Evolutionary conservation across 2,888 invertebrate species (phyloP).

Genomic region (Biston betularia): DNA sequence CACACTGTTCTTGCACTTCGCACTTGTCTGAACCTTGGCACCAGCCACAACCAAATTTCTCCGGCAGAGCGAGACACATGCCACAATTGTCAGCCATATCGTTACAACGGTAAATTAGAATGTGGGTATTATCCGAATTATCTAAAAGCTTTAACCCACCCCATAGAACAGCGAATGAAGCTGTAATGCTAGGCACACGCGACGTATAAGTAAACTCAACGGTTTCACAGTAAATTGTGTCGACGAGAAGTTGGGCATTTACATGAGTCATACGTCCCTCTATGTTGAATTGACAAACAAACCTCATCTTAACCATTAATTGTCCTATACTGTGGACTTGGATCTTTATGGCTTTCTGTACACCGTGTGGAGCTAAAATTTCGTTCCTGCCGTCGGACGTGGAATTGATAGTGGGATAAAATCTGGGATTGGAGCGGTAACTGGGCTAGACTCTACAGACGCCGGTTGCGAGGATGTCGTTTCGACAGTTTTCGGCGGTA

Average conservation of each 20-base stretch:
- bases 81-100: constrained; percentile 99
- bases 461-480: constrained; percentile 97
- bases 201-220: constrained; percentile 97
- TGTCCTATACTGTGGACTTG: constrained; percentile 98
- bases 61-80: constrained; percentile 95
- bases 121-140: constrained; percentile 98
- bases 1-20: constrained; percentile 96
- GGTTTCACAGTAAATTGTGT: constrained; percentile 97
- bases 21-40: constrained; percentile 97
- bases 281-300: constrained; percentile 98
- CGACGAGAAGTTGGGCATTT: constrained; percentile 95
- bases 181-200: constrained; percentile 95
- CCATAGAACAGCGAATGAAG: constrained; percentile 98
- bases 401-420: constrained; percentile 97
- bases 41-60: constrained; percentile 98
- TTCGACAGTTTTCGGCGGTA: constrained; percentile 97
- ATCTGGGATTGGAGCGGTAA: constrained; percentile 96
- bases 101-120: constrained; percentile 96
- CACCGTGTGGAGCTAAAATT: constrained; percentile 96
- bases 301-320: constrained; percentile 97
- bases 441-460: constrained; percentile 96
- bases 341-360: constrained; percentile 95
- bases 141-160: constrained; percentile 97
- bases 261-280: constrained; percentile 97
- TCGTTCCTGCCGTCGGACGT: constrained; percentile 94